These are phyloP conservation scores for Trichonephila inaurata DNA, from an alignment of 1,140 invertebrate genomes.

Conservation along the genomic window DNA sequence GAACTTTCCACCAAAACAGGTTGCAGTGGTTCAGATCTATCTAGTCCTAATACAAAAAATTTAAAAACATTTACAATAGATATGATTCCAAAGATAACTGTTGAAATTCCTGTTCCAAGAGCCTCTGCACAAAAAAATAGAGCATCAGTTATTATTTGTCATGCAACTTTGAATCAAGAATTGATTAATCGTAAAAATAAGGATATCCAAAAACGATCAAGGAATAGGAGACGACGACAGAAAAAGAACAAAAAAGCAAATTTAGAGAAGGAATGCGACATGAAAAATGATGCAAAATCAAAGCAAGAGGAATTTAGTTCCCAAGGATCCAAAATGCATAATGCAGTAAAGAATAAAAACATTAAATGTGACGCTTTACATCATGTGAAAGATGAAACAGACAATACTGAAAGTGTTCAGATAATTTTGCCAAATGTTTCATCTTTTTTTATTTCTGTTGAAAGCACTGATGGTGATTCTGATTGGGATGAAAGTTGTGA, in stretches of 20 bases:
- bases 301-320: background rate
- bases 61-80: background rate
- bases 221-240: slow-evolving; percentile 24
- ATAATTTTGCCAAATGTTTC: slow-evolving; percentile 31
- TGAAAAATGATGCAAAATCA: background rate
- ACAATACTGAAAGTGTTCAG: background rate
- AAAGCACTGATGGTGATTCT: slow-evolving; percentile 46
- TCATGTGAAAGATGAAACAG: slow-evolving; percentile 8
- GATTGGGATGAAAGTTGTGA: slow-evolving; percentile 55
- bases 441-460: slow-evolving; percentile 33
- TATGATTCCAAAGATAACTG: background rate
- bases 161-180: slow-evolving; percentile 12
- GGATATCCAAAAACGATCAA: slow-evolving; percentile 32
- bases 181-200: slow-evolving; percentile 37
- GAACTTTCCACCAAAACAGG: too few relatives aligned
- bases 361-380: background rate
- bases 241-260: slow-evolving; percentile 31
- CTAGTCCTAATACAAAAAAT: too few relatives aligned
- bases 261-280: background rate
- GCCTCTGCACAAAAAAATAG: background rate
- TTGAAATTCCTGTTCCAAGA: background rate
- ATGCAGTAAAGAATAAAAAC: background rate
- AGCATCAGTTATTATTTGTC: background rate
- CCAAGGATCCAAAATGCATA: background rate
- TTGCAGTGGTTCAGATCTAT: too few relatives aligned